Evolutionary conservation across 2,888 invertebrate species (phyloP).

Genomic region (Trichacis sp.): DNA sequence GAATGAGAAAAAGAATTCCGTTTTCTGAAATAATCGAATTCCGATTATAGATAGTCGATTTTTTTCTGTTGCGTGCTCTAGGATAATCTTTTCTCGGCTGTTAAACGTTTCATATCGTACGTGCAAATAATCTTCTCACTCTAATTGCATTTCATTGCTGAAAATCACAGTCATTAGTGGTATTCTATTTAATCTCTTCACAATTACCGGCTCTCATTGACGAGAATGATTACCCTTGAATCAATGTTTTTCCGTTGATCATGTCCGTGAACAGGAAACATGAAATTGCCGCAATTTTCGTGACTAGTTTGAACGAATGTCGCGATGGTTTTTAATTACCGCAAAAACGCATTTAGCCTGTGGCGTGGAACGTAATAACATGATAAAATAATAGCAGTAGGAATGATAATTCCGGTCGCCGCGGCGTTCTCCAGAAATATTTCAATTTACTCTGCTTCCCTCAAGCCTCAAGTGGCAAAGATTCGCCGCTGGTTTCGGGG

Average conservation of each 20-base stretch:
- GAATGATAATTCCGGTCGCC: conserved; percentile 23
- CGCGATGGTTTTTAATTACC: neutral
- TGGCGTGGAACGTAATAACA: conserved; percentile 19
- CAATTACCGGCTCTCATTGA: neutral
- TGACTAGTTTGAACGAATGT: neutral
- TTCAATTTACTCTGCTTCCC: conserved; percentile 34
- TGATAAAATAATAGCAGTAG: conserved; percentile 31
- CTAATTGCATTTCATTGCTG: conserved; percentile 24
- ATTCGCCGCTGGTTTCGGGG: conserved; percentile 29
- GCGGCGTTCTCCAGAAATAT: conserved; percentile 30
- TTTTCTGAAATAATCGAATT: no score
- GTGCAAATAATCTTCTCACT: conserved; percentile 37
- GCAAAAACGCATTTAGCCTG: conserved; percentile 6
- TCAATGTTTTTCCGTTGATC: no score
- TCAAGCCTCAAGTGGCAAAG: conserved; percentile 14
- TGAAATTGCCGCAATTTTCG: neutral
- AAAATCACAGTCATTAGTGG: conserved; percentile 31
- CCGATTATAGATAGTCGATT: no score
- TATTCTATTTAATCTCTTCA: conserved; percentile 30
- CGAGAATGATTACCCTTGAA: no score
- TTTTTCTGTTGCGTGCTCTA: no score
- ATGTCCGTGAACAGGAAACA: no score
- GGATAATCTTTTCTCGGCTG: no score
- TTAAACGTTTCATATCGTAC: neutral
- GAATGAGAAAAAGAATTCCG: no score